Evolutionary conservation across 1,140 invertebrate genomes (phyloP), one percentile per base, ranked within the genome.

Genomic region (Diorhabda carinulata): DNA sequence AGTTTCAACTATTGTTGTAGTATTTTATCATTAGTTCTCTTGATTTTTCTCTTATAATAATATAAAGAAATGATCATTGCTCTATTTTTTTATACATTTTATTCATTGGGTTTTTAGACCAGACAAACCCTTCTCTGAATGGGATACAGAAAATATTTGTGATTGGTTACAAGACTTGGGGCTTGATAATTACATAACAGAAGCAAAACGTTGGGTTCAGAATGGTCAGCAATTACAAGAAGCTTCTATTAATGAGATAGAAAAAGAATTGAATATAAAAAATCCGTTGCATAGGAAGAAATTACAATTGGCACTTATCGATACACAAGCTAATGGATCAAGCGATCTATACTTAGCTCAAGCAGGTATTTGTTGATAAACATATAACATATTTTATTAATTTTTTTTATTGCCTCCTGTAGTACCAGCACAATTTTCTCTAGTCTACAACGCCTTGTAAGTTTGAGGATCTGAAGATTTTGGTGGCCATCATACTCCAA

Each of bases 271-370:
- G 0, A 90, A 87, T 64, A 86, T 95, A 8, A 95, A 94, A 82
- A 92, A 96, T 82, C 83, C 88, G 2, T 83, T 99, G 71, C 96
- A 98, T 78, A 87, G 91, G 60, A 98, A 98, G 83, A 98, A 98
- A 81, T 87, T 99, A 40, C 83, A 91, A 44, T 84, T 98, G 70
- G 94, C 95, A 1, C 82, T 98, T 58, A 84, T 89, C 64, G 84
- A 85, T 66, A 72, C 82, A 3, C 80, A 81, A 61, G 83, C 84
- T 41, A 87, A 83, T 61, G 81, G 81, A n/a, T 83, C 84, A 45
- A 82, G 82, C 52, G 89, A 91, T 81, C 81, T 84, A 8, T 77
- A 86, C 56, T 81, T 90, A 62, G 69, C 81, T 3, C 82, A 84
- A 71, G 87, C 89, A 5, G 86, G 87, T 3, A 52, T 52, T 6